Base-by-base conservation (phyloP, 2,113 vertebrate genomes). In the Hippoglossus stenolepis region DNA sequence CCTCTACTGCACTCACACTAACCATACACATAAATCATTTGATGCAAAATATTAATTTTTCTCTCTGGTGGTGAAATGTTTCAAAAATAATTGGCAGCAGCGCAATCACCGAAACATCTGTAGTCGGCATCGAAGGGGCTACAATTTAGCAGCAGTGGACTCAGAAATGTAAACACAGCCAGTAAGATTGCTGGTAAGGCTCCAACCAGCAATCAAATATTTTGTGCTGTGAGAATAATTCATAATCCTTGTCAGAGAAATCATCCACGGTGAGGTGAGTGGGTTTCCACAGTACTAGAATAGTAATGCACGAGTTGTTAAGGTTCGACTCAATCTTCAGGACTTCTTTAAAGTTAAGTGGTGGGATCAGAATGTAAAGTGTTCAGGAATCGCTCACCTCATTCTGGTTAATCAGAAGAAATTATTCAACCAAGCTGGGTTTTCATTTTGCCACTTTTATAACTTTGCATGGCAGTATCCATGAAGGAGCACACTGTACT, bases 51-150 rank as follows among this genome's bases (percentile, higher is more conserved):
- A 66, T 67, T 61, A 53, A 70, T 67, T 73, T 60, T 2, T 68
- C 18, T 21, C 18, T 54, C 1, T 21, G 1, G 40, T 3, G 20
- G 20, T 5, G 51, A 69, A 79, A 60, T 18, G 65, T 51, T 64
- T 83, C 60, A 63, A 68, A 75, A 65, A 47, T 67, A 70, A 38
- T 70, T 77, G 54, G 13, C 70, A 60, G 31, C 14, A 51, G 12
- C 49, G n/a, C 0, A 79, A 49, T 85, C 79, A 51, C 0, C 18
- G 26, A 57, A 74, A 77, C 65, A 53, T 82, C 51, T 73, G 61
- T 51, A 64, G 59, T 53, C 12, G 62, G 65, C 1, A 70, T 20
- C 31, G 28, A 75, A 66, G 17, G 17, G 24, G 43, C 51, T 75
- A 51, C 23, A 54, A 49, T 85, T 87, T 43, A 77, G 43, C 54